Evolutionary conservation across 2,797 vertebrate genomes (phyloP).

Genomic region (Sorex maritimensis): DNA sequence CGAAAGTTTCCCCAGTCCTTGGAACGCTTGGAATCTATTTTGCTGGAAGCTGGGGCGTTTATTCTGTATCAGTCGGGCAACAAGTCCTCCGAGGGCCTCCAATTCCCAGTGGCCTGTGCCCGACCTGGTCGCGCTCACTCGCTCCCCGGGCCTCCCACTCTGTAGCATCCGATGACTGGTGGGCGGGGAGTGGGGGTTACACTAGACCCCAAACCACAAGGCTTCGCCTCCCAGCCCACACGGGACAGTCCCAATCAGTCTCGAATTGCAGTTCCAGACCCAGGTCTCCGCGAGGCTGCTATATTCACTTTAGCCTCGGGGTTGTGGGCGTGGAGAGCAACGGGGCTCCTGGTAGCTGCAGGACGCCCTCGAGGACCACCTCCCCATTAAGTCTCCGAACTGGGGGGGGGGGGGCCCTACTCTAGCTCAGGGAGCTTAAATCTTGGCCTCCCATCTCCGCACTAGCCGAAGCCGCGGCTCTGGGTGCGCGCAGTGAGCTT

Average conservation of each 20-base stretch:
- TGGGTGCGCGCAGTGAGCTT: conserved; percentile 71
- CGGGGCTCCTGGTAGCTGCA: neutral
- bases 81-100: conserved; percentile 55
- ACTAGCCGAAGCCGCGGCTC: conserved; percentile 27
- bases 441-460: conserved; percentile 31
- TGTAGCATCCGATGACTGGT: neutral
- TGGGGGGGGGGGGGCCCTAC: neutral
- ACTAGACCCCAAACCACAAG: neutral
- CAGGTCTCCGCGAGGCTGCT: neutral
- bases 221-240: neutral
- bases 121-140: neutral
- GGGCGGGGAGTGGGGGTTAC: neutral
- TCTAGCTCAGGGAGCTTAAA: neutral
- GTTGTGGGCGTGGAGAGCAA: neutral
- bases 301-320: conserved; percentile 9
- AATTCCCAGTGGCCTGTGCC: conserved; percentile 34
- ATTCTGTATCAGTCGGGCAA: conserved; percentile 60
- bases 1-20: conserved; percentile 70
- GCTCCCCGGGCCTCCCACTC: neutral
- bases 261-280: conserved; percentile 49
- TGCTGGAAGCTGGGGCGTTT: neutral
- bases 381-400: neutral
- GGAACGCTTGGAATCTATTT: neutral
- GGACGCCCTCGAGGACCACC: neutral
- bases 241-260: neutral